Evolutionary conservation across 2,888 invertebrate genomes (phyloP).

Genomic region (Yponomeuta cagnagella): DNA sequence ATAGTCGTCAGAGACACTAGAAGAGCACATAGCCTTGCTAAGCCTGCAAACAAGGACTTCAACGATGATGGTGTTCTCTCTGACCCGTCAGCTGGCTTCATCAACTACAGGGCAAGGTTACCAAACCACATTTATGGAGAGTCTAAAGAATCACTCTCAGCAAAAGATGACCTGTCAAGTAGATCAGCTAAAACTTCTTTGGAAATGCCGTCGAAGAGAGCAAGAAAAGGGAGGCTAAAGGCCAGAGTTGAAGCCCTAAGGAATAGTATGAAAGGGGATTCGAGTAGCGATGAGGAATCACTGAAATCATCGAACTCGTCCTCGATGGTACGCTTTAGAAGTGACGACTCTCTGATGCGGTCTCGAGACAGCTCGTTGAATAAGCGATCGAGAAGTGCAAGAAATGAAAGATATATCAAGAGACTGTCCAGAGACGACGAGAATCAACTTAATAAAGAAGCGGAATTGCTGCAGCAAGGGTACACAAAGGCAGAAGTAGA

Average conservation of each 20-base stretch:
- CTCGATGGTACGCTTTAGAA: slow-evolving; percentile 79
- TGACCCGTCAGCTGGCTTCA: slow-evolving; percentile 73
- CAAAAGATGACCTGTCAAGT: slow-evolving; percentile 52
- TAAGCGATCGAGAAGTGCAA: slow-evolving; percentile 81
- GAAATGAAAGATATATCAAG: slow-evolving; percentile 88
- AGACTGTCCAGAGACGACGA: slow-evolving; percentile 84
- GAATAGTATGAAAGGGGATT: slow-evolving; percentile 76
- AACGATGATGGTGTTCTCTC: slow-evolving; percentile 75
- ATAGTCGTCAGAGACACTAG: slow-evolving; percentile 75
- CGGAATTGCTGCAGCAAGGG: slow-evolving; percentile 66
- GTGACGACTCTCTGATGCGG: slow-evolving; percentile 80
- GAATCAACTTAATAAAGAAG: slow-evolving; percentile 71
- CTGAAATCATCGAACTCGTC: slow-evolving; percentile 79
- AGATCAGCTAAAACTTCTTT: slow-evolving; percentile 61
- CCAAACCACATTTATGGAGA: slow-evolving; percentile 48
- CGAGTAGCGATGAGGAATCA: slow-evolving; percentile 84
- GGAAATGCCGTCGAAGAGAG: slow-evolving; percentile 72
- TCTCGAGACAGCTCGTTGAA: slow-evolving; percentile 76
- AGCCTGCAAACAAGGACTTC: slow-evolving; percentile 49
- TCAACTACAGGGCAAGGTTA: slow-evolving; percentile 56
- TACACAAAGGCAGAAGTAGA: slow-evolving; percentile 72
- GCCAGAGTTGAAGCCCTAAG: slow-evolving; percentile 81
- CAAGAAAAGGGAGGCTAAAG: slow-evolving; percentile 77
- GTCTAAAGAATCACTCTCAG: slow-evolving; percentile 57
- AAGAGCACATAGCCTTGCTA: slow-evolving; percentile 67